Evolutionary conservation across 2,113 vertebrate genomes (phyloP).

Genomic region (Nymphicus hollandicus): DNA sequence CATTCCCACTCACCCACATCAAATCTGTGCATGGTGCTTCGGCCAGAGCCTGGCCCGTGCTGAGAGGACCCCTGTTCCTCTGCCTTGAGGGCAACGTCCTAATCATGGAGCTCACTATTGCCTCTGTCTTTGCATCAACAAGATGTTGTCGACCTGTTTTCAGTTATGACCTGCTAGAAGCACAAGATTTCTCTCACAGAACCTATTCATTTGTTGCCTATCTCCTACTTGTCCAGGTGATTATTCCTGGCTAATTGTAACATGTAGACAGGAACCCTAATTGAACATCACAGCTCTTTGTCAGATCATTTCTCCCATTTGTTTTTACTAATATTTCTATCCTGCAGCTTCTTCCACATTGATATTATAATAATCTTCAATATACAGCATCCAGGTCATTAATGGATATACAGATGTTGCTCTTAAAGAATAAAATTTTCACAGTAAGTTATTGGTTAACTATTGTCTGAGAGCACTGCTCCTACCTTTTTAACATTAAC

Average conservation of each 20-base stretch:
- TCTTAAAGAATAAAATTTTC: not conserved
- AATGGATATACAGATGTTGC: not conserved
- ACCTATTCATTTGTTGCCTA: not conserved
- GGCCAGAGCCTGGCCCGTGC: not conserved
- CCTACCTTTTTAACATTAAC: not conserved
- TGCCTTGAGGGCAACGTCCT: not conserved
- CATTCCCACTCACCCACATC: not conserved
- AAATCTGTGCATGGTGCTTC: rapidly evolving
- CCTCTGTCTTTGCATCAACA: not conserved
- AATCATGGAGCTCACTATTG: not conserved
- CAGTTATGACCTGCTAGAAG: not conserved
- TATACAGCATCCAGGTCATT: not conserved
- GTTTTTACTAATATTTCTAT: not conserved
- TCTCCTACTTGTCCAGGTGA: not conserved
- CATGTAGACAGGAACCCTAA: not conserved
- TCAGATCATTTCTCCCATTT: not conserved
- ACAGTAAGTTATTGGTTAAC: not conserved
- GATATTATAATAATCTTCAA: not conserved
- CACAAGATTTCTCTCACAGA: not conserved
- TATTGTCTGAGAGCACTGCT: not conserved
- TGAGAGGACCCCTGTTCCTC: not conserved
- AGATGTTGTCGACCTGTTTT: not conserved
- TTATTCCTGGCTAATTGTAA: not conserved
- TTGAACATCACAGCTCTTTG: not conserved
- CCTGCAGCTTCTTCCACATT: not conserved